These are phyloP conservation scores for Aphodius sticticus DNA, from an alignment of 2,888 invertebrate species.

Conservation along the genomic window DNA sequence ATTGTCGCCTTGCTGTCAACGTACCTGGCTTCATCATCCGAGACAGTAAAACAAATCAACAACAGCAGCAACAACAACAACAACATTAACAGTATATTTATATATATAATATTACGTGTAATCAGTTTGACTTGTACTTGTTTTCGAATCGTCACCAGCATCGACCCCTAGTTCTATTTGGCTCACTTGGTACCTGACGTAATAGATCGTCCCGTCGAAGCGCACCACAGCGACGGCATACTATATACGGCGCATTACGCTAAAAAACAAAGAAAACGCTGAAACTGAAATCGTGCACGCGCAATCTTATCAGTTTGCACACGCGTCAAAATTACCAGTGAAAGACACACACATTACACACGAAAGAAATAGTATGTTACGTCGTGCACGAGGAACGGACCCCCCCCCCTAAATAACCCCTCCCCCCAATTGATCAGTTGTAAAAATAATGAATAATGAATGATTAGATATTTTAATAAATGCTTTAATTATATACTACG, in stretches of 20 bases:
- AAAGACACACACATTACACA: neutral
- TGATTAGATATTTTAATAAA: slow-evolving; percentile 32
- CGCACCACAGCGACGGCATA: slow-evolving; percentile 1
- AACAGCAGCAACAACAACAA: slow-evolving; percentile 23
- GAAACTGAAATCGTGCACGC: neutral
- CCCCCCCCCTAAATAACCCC: neutral
- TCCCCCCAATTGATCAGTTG: slow-evolving; percentile 12
- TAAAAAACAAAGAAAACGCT: no score
- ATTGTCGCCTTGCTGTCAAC: slow-evolving; percentile 61
- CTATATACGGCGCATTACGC: no score
- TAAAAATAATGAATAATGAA: neutral
- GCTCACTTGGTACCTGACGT: slow-evolving; percentile 51
- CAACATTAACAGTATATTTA: slow-evolving; percentile 12
- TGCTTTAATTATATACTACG: slow-evolving; percentile 32
- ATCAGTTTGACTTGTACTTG: neutral
- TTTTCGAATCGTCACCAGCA: slow-evolving; percentile 10
- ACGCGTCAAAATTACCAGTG: slow-evolving; percentile 20
- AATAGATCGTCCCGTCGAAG: slow-evolving; percentile 40
- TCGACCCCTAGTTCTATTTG: slow-evolving; percentile 37
- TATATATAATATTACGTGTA: neutral
- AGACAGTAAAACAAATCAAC: slow-evolving; percentile 27
- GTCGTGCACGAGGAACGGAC: neutral
- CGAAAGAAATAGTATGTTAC: neutral
- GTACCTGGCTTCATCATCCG: slow-evolving; percentile 55
- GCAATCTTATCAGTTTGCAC: neutral